Percentiles rank a stretch among this genome's conserved stretches.
Conservation (phyloP, 2,797 vertebrate species). For the Hypotaenidia philippensis region DNA sequence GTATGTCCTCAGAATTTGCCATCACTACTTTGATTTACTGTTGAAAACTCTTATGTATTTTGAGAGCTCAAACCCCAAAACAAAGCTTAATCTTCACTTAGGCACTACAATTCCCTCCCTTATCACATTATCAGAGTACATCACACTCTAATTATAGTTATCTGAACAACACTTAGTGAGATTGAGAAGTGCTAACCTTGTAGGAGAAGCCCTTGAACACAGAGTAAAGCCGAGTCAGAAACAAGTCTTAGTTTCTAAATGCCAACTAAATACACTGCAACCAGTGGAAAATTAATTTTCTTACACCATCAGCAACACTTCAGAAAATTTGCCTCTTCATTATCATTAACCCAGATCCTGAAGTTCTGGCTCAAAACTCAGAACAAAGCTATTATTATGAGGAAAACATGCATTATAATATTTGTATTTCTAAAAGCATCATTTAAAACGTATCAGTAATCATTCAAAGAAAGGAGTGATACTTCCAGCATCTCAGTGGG, state of each 20-base stretch:
- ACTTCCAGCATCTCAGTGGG: conserved; percentile 22
- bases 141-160: conserved; percentile 64
- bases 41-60: not conserved
- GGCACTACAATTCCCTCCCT: conserved; percentile 17
- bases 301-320: not conserved
- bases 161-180: conserved; percentile 44
- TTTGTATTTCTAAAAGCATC: conserved; percentile 45
- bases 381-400: not conserved
- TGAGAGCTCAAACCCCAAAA: conserved; percentile 48
- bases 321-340: conserved; percentile 9
- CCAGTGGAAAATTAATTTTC: not conserved
- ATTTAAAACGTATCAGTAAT: conserved; percentile 20
- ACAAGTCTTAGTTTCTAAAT: not conserved
- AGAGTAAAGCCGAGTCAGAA: not conserved
- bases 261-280: not conserved
- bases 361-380: conserved; percentile 9
- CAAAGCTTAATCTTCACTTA: conserved; percentile 48
- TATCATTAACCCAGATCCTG: not conserved
- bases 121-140: conserved; percentile 44
- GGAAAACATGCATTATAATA: not conserved
- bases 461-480: conserved; percentile 24
- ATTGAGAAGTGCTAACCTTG: conserved; percentile 47
- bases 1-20: not conserved
- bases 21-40: not conserved
- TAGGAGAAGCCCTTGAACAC: conserved; percentile 45